Evolutionary conservation across 2,888 invertebrate genomes (phyloP), one percentile per base, ranked within the genome.

Genomic region (Orthosia gothica): DNA sequence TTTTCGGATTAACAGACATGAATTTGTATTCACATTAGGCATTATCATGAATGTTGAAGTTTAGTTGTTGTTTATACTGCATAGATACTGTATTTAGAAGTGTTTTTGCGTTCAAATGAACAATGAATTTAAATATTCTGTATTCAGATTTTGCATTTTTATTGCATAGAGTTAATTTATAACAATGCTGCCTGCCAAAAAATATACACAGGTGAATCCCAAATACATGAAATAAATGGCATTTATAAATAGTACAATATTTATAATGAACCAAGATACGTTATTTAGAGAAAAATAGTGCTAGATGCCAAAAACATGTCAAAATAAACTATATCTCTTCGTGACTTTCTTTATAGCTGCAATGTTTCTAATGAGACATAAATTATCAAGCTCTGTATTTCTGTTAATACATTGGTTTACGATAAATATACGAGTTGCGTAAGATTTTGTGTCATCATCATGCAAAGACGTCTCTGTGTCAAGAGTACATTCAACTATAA

Each of bases 241-340:
- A 55, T 15, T 0, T 45, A 11, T 55, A 78, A 78, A 70, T 70
- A 62, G 16, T 20, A 0, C 4, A 55, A 47, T 54, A 45, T 69
- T 49, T 55, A 61, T n/a, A 61, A 54, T 13, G 13, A 32, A 54
- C n/a, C 20, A 40, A 50, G 15, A 49, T 20, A 45, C 61, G 50
- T 50, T 26, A 62, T 20, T 50, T n/a, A 20, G 5, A 55, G n/a
- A 15, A 45, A 11, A 54, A 32, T n/a, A 54, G 20, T 73, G 18
- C 23, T 61, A 54, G 40, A 55, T 61, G 78, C 78, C 75, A 75
- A 61, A 49, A 45, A 15, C 20, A 26, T 45, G 70, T 78, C 78
- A 77, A 61, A 77, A 77, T 69, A 68, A 63, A 61, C 47, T 54
- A 54, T 68, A 75, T 61, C 18, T 77, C 54, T 69, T 55, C 9